These are phyloP conservation scores for Fregetta grallaria DNA, from an alignment of 2,113 vertebrate species.

Conservation along the genomic window DNA sequence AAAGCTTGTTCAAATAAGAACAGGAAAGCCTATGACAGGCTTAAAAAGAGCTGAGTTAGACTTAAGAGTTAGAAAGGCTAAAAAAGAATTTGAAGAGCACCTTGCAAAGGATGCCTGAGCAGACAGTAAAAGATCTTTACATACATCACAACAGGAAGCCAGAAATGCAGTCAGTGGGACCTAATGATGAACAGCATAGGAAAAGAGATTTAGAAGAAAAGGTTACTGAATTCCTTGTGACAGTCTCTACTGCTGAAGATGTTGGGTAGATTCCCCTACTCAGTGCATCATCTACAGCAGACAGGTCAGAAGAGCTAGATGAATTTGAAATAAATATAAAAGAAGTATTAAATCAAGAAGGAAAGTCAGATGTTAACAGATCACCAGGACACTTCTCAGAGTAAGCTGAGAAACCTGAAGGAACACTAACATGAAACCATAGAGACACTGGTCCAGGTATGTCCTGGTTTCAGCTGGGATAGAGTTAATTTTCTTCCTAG, in stretches of 20 bases:
- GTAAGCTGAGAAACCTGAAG: background rate
- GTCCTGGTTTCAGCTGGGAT: no score
- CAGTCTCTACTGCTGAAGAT: background rate
- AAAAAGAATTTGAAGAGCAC: background rate
- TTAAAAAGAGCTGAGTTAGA: background rate
- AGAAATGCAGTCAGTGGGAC: background rate
- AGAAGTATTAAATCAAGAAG: background rate
- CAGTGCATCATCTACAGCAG: background rate
- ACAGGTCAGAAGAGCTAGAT: background rate
- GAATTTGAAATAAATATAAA: background rate
- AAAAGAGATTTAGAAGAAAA: background rate
- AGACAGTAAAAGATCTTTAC: background rate
- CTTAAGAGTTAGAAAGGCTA: background rate
- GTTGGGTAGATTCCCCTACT: background rate
- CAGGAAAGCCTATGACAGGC: background rate
- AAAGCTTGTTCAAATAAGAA: background rate
- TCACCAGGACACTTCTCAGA: background rate
- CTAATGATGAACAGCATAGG: background rate
- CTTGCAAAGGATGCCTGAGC: background rate
- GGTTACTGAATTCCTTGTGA: background rate
- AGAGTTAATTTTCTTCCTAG: no score
- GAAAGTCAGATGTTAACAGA: background rate
- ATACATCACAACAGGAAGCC: background rate
- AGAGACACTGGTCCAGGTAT: background rate
- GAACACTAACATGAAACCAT: background rate